Conservation (phyloP, 2,888 invertebrate genomes). For the Clostera curtula region DNA sequence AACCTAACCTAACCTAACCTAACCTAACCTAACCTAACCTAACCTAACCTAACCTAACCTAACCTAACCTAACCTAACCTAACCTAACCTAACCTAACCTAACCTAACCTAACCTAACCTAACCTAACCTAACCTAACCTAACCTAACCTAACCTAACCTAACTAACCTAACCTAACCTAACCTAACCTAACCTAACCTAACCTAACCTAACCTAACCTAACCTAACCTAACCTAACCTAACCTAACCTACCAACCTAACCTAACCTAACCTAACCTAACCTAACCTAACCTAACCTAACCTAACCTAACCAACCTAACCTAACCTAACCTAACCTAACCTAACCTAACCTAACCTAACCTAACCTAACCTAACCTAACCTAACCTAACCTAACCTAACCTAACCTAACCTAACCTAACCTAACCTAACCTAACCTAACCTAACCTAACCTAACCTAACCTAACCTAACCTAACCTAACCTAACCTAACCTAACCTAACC, state of each 20-base stretch:
- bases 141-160: constrained; percentile 13
- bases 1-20: constrained; percentile 24
- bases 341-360: constrained; percentile 14
- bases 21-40: constrained; percentile 22
- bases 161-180: constrained; percentile 14
- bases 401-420: constrained; percentile 17
- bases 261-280: constrained; percentile 18
- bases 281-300: constrained; percentile 19
- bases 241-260: constrained; percentile 18
- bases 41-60: constrained; percentile 20
- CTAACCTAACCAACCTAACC: constrained; percentile 18
- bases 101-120: constrained; percentile 18
- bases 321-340: constrained; percentile 15
- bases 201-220: constrained; percentile 4
- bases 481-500: constrained; percentile 21
- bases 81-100: constrained; percentile 18
- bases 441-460: constrained; percentile 21
- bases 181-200: constrained; percentile 13
- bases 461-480: constrained; percentile 20
- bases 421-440: constrained; percentile 11
- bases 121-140: constrained; percentile 15
- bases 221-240: constrained; percentile 7
- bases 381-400: constrained; percentile 10
- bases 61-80: constrained; percentile 17
- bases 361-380: constrained; percentile 17